phyloP scores from a whole-genome alignment of 2,888 invertebrate species.

The Chirona hameri region DNA sequence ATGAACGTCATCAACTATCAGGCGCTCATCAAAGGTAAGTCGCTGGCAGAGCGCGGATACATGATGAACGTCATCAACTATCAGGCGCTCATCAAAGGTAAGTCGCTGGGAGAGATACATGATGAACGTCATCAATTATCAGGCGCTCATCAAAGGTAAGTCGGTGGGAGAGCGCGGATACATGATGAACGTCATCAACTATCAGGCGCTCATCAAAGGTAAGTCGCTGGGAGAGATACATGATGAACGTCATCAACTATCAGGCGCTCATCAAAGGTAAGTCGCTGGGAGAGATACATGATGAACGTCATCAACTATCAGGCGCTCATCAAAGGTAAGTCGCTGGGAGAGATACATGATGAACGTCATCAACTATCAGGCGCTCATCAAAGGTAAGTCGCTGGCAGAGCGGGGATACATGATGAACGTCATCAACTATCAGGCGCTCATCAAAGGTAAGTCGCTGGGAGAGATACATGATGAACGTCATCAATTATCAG shows the following conservation, averaged over 20 bases:
- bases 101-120: not conserved
- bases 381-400: too few species aligned
- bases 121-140: too few species aligned
- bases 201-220: constrained; percentile 81
- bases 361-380: too few species aligned
- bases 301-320: constrained; percentile 69
- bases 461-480: too few species aligned
- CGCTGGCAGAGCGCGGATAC: constrained; percentile 65
- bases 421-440: constrained; percentile 66
- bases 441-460: constrained; percentile 75
- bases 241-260: too few species aligned
- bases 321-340: constrained; percentile 71
- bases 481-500: too few species aligned
- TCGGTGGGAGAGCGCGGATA: constrained; percentile 66
- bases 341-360: too few species aligned
- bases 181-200: constrained; percentile 62
- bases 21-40: too few species aligned
- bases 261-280: too few species aligned
- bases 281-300: constrained; percentile 61
- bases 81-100: constrained; percentile 78
- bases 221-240: not conserved
- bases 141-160: too few species aligned
- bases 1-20: too few species aligned
- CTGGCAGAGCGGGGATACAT: constrained; percentile 64
- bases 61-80: constrained; percentile 65